Evolutionary conservation across 2,888 invertebrate species (phyloP).

Genomic region (Trissonchulus sp.): DNA sequence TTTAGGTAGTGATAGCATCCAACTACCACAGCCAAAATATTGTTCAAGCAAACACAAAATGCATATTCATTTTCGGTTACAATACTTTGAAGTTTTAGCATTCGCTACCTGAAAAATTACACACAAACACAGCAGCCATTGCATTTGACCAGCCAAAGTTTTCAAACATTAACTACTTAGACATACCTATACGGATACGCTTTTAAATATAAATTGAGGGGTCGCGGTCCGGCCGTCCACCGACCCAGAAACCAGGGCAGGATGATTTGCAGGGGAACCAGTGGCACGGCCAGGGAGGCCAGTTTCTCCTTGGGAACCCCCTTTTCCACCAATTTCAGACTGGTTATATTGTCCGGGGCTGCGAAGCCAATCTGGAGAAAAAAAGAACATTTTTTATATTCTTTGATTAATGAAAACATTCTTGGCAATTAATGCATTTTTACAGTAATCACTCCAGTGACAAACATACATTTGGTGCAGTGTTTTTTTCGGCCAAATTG

Average conservation of each 20-base stretch:
- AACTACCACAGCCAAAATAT: no score
- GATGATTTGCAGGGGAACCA: constrained; percentile 86
- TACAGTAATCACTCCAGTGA: no score
- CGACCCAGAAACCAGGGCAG: constrained; percentile 75
- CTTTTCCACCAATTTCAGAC: constrained; percentile 86
- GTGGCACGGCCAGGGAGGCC: constrained; percentile 81
- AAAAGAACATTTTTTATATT: not conserved
- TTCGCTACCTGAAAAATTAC: not conserved
- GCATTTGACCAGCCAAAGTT: no score
- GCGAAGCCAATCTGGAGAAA: constrained; percentile 76
- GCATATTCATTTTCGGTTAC: no score
- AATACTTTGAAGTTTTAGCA: no score
- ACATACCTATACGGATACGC: constrained; percentile 72
- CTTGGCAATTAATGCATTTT: no score
- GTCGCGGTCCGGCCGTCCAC: constrained; percentile 78
- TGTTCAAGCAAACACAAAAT: no score
- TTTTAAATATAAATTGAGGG: constrained; percentile 76
- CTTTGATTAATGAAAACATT: no score
- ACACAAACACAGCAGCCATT: not conserved
- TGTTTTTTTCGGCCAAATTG: no score
- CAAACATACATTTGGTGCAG: no score
- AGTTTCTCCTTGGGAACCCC: constrained; percentile 92
- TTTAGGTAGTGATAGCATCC: no score
- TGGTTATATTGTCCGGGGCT: constrained; percentile 87
- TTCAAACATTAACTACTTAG: no score